Percentiles rank a stretch among this genome's conserved stretches.
Evolutionary conservation across 2,888 invertebrate species (phyloP).

Genomic region (Ophion costatus): DNA sequence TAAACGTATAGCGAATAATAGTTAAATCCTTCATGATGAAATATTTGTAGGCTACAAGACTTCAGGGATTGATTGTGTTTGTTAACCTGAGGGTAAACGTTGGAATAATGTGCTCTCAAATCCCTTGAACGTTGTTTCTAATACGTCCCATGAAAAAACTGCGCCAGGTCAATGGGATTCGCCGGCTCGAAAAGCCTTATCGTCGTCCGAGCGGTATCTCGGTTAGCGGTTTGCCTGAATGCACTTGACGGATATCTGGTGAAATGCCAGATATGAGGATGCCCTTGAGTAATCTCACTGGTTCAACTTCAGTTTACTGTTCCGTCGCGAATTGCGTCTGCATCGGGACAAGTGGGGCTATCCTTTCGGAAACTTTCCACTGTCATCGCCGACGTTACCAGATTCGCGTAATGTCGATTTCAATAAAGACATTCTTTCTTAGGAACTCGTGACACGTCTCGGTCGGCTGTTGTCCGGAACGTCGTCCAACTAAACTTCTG

Average conservation of each 20-base stretch:
- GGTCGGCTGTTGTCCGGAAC: background rate
- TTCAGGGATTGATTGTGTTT: background rate
- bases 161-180: background rate
- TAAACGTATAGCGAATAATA: background rate
- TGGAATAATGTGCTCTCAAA: background rate
- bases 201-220: background rate
- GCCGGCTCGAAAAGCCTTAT: background rate
- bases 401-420: background rate
- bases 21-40: background rate
- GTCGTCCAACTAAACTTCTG: background rate
- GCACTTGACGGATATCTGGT: background rate
- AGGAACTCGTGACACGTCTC: background rate
- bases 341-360: background rate
- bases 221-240: background rate
- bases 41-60: background rate
- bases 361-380: background rate
- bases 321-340: background rate
- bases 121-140: background rate
- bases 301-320: background rate
- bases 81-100: background rate
- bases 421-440: background rate
- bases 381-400: background rate
- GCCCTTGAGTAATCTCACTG: background rate
- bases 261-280: background rate
- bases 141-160: background rate